A percentile compares a stretch with the other conserved stretches of the same genome.
These are phyloP conservation scores for Tineola bisselliella DNA, from an alignment of 2,888 invertebrate species.

Conservation along the genomic window DNA sequence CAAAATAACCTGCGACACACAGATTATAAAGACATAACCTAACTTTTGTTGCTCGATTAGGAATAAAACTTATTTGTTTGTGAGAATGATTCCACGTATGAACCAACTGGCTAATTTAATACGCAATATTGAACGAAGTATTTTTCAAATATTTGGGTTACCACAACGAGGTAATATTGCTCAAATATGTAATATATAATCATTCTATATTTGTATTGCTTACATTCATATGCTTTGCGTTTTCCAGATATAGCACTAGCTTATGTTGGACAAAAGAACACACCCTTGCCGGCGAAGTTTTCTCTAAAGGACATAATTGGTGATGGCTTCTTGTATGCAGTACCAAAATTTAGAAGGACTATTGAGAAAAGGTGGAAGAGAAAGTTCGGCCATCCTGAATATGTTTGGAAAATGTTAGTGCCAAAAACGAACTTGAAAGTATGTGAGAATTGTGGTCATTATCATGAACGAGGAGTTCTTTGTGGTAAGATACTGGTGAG, in stretches of 20 bases:
- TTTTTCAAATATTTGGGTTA: conserved; percentile 39
- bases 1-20: conserved; percentile 5
- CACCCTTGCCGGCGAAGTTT: conserved; percentile 30
- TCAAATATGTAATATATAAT: not conserved
- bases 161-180: conserved; percentile 48
- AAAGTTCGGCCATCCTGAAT: conserved; percentile 75
- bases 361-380: conserved; percentile 78
- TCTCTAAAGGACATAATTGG: conserved; percentile 73
- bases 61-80: not conserved
- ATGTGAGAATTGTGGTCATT: conserved; percentile 86
- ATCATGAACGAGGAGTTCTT: conserved; percentile 79
- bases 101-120: conserved; percentile 30
- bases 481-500: conserved; percentile 72
- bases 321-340: conserved; percentile 83
- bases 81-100: conserved; percentile 37
- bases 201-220: too few relatives aligned
- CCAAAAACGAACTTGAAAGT: conserved; percentile 79
- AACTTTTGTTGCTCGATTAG: not conserved
- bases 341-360: conserved; percentile 81
- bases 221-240: not conserved
- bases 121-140: conserved; percentile 37
- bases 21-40: not conserved
- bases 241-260: conserved; percentile 46
- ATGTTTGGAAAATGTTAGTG: conserved; percentile 74
- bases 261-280: conserved; percentile 31